Evolutionary conservation across 2,888 invertebrate genomes (phyloP).

Genomic region (Ichneumoninae sp.): DNA sequence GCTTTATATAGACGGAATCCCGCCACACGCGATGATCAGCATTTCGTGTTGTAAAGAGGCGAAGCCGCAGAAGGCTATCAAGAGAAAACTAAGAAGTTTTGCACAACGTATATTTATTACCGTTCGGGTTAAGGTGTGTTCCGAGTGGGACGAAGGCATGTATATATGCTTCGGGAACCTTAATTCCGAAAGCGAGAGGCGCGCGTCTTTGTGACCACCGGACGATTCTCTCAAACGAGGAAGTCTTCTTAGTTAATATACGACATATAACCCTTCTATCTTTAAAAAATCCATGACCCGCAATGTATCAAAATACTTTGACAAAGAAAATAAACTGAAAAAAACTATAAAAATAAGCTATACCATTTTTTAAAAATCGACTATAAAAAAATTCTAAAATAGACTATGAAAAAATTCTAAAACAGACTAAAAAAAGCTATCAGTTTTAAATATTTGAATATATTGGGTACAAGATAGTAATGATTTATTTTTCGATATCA

Average conservation of each 20-base stretch:
- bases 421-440: too few species aligned
- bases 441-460: too few species aligned
- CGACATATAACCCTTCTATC: not conserved
- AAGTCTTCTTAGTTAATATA: not conserved
- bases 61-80: conserved; percentile 22
- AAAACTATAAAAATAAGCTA: not conserved
- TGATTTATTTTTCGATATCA: too few species aligned
- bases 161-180: not conserved
- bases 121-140: not conserved
- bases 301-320: not conserved
- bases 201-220: not conserved
- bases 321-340: not conserved
- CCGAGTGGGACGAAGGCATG: not conserved
- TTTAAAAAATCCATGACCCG: not conserved
- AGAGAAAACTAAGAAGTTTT: conserved; percentile 38
- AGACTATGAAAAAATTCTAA: too few species aligned
- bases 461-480: too few species aligned
- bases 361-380: too few species aligned
- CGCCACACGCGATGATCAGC: conserved; percentile 44
- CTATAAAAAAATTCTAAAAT: not conserved
- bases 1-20: conserved; percentile 55
- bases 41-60: conserved; percentile 29
- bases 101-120: conserved; percentile 41
- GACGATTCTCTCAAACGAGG: not conserved
- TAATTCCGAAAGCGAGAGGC: not conserved